Conservation (phyloP, 2,113 vertebrate species). For the Tetrax tetrax region DNA sequence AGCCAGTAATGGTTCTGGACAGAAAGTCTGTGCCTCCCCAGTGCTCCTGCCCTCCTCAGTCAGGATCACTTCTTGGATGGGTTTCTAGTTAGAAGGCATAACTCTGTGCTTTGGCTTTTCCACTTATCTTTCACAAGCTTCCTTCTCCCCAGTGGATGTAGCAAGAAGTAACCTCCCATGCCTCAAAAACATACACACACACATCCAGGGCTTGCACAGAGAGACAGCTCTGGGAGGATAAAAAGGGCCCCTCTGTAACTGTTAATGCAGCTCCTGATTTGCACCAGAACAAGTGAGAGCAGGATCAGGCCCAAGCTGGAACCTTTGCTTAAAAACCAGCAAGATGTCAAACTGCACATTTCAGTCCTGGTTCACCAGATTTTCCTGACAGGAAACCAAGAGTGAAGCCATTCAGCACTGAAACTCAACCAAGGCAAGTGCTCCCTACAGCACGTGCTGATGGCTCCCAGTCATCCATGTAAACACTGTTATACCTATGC, state of each 20-base stretch:
- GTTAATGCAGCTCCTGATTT: neutral
- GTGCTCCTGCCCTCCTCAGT: neutral
- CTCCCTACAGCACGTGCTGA: neutral
- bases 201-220: neutral
- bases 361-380: neutral
- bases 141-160: neutral
- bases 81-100: neutral
- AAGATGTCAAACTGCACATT: neutral
- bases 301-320: neutral
- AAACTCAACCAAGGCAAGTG: neutral
- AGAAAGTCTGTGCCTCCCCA: neutral
- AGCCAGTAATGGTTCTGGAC: constrained; percentile 1
- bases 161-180: neutral
- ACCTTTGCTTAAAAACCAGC: neutral
- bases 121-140: neutral
- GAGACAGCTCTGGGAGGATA: neutral
- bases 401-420: neutral
- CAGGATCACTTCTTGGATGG: neutral
- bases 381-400: neutral
- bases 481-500: neutral
- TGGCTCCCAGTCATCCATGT: neutral
- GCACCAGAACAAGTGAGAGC: neutral
- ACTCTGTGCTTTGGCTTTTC: constrained; percentile 43
- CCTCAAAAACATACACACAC: neutral
- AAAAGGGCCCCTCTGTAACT: neutral